Evolutionary conservation across 2,888 invertebrate species (phyloP).

Genomic region (Dynastes tityus): DNA sequence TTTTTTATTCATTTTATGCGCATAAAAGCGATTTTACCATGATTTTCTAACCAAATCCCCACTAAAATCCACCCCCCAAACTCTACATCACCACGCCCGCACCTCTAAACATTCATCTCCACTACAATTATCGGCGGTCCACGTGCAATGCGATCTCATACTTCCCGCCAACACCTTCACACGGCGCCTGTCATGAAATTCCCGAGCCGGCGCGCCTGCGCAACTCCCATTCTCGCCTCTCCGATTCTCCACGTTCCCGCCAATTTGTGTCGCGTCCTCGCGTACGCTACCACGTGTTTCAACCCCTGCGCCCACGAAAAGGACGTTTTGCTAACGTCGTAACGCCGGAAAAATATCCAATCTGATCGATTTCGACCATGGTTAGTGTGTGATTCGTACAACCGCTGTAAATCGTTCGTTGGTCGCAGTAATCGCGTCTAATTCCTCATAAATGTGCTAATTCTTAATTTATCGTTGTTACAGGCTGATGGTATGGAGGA

Average conservation of each 20-base stretch:
- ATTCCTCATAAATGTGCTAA: too few relatives aligned
- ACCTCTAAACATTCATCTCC: too few relatives aligned
- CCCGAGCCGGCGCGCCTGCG: constrained; percentile 19
- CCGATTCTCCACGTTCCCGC: constrained; percentile 47
- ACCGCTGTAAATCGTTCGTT: constrained; percentile 2
- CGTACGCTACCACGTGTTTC: constrained; percentile 45
- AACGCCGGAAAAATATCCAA: background rate
- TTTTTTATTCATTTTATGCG: too few relatives aligned
- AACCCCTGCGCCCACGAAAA: constrained; percentile 29
- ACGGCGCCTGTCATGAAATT: constrained; percentile 30
- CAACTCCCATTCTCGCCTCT: constrained; percentile 4
- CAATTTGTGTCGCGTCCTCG: constrained; percentile 47
- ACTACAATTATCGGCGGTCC: background rate
- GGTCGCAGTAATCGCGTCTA: constrained; percentile 43
- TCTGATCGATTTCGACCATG: constrained; percentile 1
- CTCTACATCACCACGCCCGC: too few relatives aligned
- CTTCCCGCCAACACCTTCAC: constrained; percentile 49
- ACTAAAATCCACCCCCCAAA: too few relatives aligned
- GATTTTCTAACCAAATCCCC: too few relatives aligned
- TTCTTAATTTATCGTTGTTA: constrained; percentile 62
- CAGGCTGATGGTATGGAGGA: constrained; percentile 76
- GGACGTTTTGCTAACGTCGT: constrained; percentile 14
- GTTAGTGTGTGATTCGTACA: background rate
- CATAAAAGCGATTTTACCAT: too few relatives aligned
- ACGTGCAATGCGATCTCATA: constrained; percentile 25